phyloP scores from a whole-genome alignment of 2,888 invertebrate genomes.

The Conops quadrifasciatus region DNA sequence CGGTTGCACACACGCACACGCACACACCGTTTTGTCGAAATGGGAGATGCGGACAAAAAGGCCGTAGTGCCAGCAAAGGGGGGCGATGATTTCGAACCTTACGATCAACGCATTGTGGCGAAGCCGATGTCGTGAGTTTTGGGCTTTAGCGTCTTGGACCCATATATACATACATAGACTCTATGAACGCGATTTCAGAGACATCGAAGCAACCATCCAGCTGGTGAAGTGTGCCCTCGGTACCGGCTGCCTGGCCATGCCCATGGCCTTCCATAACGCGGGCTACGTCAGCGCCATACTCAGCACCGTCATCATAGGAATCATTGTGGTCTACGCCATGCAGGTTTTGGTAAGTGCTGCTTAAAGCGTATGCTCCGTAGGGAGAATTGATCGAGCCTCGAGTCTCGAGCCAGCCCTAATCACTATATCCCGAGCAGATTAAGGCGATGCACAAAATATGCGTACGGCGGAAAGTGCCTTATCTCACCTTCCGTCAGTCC shows the following conservation, averaged over 20 bases:
- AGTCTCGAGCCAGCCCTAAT: too few relatives aligned
- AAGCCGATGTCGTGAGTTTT: conserved; percentile 45
- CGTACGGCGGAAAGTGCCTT: conserved; percentile 71
- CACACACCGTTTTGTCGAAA: neutral
- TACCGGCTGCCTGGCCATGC: conserved; percentile 94
- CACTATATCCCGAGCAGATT: conserved; percentile 44
- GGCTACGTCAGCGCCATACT: conserved; percentile 82
- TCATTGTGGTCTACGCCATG: conserved; percentile 86
- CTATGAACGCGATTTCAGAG: conserved; percentile 38
- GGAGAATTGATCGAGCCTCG: too few relatives aligned
- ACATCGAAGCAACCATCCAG: conserved; percentile 79
- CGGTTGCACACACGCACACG: too few relatives aligned
- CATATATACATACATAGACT: neutral
- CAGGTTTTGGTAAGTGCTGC: conserved; percentile 72
- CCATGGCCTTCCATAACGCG: conserved; percentile 86
- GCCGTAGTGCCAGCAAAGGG: neutral
- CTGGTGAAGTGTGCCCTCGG: conserved; percentile 91
- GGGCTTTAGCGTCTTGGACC: too few relatives aligned
- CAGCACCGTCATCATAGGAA: conserved; percentile 80
- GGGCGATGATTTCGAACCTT: conserved; percentile 45
- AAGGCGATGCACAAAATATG: conserved; percentile 59
- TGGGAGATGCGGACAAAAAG: neutral
- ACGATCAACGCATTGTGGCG: conserved; percentile 29
- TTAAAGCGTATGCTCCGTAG: too few relatives aligned
- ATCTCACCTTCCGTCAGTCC: conserved; percentile 82